Percentiles rank a stretch among this genome's conserved stretches.
phyloP scores from a whole-genome alignment of 2,113 vertebrate genomes.

The Plotosus lineatus region DNA sequence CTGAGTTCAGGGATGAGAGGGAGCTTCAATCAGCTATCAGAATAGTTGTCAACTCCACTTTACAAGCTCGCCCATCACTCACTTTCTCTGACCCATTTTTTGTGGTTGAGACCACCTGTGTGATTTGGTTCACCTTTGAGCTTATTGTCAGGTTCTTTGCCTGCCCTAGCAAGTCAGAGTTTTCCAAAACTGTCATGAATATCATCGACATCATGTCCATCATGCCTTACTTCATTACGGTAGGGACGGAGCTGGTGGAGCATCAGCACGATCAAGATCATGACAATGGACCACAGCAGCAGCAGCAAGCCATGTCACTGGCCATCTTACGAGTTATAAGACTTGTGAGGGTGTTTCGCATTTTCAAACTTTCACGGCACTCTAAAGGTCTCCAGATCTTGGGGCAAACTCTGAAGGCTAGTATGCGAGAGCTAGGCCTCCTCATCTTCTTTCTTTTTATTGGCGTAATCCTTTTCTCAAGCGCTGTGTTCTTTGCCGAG shows the following conservation, averaged over 20 bases:
- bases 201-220: conserved; percentile 95
- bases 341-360: conserved; percentile 91
- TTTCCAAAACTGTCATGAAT: conserved; percentile 95
- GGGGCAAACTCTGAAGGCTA: conserved; percentile 93
- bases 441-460: conserved; percentile 99
- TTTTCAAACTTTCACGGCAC: conserved; percentile 94
- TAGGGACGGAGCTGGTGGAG: conserved; percentile 91
- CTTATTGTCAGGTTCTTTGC: conserved; percentile 90
- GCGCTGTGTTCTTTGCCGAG: conserved; percentile 92
- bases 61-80: conserved; percentile 69
- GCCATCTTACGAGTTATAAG: conserved; percentile 95
- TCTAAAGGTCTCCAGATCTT: conserved; percentile 96
- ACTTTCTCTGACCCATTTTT: conserved; percentile 92
- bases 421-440: conserved; percentile 92
- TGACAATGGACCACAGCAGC: conserved; percentile 77
- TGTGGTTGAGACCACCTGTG: conserved; percentile 93
- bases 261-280: conserved; percentile 77
- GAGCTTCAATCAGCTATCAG: conserved; percentile 73
- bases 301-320: conserved; percentile 93
- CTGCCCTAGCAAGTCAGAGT: conserved; percentile 92
- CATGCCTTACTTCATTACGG: conserved; percentile 95
- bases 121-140: conserved; percentile 98
- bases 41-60: conserved; percentile 68
- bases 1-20: conserved; percentile 89
- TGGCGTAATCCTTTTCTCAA: conserved; percentile 96